Base-by-base conservation (phyloP, 2,797 vertebrate species). In the Gallinago stenura region DNA sequence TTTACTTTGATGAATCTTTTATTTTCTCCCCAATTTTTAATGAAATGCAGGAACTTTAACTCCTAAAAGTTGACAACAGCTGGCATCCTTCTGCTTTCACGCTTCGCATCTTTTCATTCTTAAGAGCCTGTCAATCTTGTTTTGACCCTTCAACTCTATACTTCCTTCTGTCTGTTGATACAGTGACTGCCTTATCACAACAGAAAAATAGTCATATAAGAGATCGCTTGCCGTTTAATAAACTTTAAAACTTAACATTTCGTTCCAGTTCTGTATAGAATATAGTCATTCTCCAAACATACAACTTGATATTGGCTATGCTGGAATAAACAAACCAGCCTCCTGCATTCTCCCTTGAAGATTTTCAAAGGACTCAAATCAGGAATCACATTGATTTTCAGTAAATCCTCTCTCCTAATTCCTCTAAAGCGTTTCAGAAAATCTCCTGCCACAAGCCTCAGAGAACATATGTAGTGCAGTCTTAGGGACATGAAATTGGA, bases 61-160 rank as follows among this genome's bases (percentile, higher is more conserved):
- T 96, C 85, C 90, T 94, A 71, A 87, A 94, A 95, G 83, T 82
- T 96, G 83, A 50, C 84, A 92, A 95, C 93, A 96, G 86, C 88
- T 95, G 92, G 93, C 92, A 92, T 95, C 68, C 71, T 94, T 93
- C 92, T 92, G 54, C 91, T 95, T 96, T 94, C 94, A 95, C 28
- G 81, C 93, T 94, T 95, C 90, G 3, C 68, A 73, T 95, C 93
- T 94, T 95, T 87, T 70, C 80, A 69, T 93, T 93, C 75, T 91
- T 87, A 87, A 93, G 81, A 84, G 85, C 57, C 91, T 95, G 95
- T 75, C 88, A 84, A 91, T 95, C 91, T 93, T 88, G 15, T 91
- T 94, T 73, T 96, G 91, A 95, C 95, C 94, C 37, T 78, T 91
- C 70, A 79, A 46, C 94, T 90, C 71, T 43, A n/a, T 33, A 58